Conservation (phyloP, 1,140 invertebrate genomes). For the Platyscapa corneri region DNA sequence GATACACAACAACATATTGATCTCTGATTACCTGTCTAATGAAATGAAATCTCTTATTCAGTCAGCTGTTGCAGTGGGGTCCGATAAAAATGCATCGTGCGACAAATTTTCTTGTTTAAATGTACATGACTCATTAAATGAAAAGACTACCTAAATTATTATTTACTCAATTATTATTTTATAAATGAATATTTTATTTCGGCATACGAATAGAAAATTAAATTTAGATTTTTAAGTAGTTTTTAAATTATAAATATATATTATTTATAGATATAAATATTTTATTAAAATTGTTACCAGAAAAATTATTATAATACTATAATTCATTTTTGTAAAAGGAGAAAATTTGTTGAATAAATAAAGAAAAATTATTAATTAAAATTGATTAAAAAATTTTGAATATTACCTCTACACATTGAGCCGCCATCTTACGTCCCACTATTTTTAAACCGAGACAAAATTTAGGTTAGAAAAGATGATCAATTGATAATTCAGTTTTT, state of each 20-base stretch:
- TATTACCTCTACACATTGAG: background rate
- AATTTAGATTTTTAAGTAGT: background rate
- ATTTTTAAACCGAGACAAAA: background rate
- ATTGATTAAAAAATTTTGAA: background rate
- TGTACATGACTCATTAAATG: constrained; percentile 19
- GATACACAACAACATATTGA: constrained; percentile 63
- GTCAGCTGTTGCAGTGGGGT: constrained; percentile 65
- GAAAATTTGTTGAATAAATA: background rate
- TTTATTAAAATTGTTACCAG: background rate
- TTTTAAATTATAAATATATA: constrained; percentile 7
- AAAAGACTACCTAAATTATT: constrained; percentile 12
- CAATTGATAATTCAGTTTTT: background rate
- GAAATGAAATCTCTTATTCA: constrained; percentile 65
- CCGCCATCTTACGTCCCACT: background rate
- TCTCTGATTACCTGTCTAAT: constrained; percentile 57
- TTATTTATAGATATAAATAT: background rate
- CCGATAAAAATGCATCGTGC: constrained; percentile 50
- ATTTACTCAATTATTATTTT: background rate
- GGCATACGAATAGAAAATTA: background rate
- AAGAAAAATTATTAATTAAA: background rate
- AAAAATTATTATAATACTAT: background rate
- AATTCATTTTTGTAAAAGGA: background rate
- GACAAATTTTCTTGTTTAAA: constrained; percentile 47
- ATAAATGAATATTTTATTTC: background rate
- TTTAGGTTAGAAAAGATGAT: constrained; percentile 4